phyloP scores from a whole-genome alignment of 2,797 vertebrate genomes.

The Bradypus variegatus region DNA sequence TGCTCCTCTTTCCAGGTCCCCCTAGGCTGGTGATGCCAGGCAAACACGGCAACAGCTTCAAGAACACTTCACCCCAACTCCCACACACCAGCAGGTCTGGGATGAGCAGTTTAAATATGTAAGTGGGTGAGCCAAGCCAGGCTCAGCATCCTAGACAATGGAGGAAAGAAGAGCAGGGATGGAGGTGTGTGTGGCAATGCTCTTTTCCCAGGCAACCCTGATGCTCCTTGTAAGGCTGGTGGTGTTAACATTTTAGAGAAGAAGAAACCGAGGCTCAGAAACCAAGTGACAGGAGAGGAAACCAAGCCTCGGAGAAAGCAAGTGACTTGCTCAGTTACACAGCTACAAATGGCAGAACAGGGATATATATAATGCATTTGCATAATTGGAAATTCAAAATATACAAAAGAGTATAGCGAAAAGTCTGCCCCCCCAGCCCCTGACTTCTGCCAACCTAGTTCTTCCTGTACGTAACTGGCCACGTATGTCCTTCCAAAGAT shows the following conservation, averaged over 20 bases:
- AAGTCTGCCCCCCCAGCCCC: neutral
- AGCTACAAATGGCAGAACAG: neutral
- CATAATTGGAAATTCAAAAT: neutral
- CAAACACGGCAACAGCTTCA: neutral
- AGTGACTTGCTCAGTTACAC: neutral
- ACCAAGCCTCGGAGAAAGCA: neutral
- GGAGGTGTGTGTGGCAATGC: neutral
- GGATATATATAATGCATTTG: neutral
- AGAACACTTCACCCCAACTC: neutral
- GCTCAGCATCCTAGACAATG: neutral
- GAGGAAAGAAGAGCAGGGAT: neutral
- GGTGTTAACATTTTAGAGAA: neutral
- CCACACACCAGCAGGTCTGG: neutral
- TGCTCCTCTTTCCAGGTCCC: neutral
- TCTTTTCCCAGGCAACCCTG: neutral
- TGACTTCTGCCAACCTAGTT: neutral
- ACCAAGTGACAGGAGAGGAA: neutral
- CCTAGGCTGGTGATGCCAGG: neutral
- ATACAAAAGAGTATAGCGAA: neutral
- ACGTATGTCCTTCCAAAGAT: neutral
- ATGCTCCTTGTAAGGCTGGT: neutral
- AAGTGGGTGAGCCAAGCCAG: neutral
- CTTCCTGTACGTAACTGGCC: neutral
- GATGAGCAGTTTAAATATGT: neutral
- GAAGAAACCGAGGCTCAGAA: neutral